Conservation (phyloP, 1,140 invertebrate species). For the Conus betulinus region DNA sequence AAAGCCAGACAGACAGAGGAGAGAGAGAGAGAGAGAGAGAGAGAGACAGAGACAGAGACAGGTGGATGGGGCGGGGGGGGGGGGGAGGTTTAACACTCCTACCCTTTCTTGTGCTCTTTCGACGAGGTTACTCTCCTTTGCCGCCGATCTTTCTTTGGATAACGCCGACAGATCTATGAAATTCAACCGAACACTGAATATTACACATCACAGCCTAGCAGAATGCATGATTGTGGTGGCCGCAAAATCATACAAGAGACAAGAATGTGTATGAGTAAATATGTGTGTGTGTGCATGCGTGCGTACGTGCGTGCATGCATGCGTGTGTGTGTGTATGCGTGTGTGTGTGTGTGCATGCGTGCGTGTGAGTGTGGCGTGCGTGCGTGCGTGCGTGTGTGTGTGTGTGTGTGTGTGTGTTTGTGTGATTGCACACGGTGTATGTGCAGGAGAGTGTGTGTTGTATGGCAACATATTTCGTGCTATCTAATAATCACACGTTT, state of each 20-base stretch:
- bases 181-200: no score
- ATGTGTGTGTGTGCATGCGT: constrained; percentile 7
- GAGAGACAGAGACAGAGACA: background rate
- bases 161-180: no score
- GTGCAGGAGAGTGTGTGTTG: background rate
- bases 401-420: background rate
- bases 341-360: background rate
- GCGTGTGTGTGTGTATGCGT: constrained; percentile 11
- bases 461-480: no score
- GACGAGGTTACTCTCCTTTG: no score
- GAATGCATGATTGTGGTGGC: no score
- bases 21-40: constrained; percentile 8
- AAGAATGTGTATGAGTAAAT: background rate
- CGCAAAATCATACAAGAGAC: background rate
- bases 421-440: no score
- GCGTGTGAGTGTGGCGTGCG: background rate
- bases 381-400: background rate
- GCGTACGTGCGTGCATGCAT: constrained; percentile 13
- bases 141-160: no score
- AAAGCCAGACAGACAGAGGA: background rate
- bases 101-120: no score
- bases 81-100: no score
- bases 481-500: no score
- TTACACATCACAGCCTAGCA: no score
- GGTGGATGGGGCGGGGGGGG: no score